A percentile compares a stretch with the other conserved stretches of the same genome.
Evolutionary conservation across 2,113 vertebrate species (phyloP).

Genomic region (Microtus richardsoni): DNA sequence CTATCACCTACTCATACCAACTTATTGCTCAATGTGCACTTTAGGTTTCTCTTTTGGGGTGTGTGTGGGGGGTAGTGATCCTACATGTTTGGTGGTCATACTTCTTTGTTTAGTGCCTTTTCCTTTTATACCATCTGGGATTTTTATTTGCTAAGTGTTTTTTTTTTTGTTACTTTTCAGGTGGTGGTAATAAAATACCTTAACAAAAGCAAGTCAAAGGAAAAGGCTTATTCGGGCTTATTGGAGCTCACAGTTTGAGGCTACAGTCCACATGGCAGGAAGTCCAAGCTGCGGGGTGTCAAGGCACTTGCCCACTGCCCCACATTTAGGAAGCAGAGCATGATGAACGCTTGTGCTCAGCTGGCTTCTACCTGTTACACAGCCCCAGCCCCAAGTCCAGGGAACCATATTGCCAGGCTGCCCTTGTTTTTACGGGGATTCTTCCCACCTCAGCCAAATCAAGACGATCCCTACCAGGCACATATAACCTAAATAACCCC

Average conservation of each 20-base stretch:
- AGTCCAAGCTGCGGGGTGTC: no score
- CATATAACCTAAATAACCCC: neutral
- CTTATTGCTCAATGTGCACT: neutral
- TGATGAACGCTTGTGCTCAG: no score
- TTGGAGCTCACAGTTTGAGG: neutral
- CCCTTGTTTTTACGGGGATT: neutral
- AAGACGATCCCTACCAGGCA: neutral
- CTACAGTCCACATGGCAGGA: no score
- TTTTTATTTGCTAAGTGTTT: neutral
- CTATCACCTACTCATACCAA: neutral
- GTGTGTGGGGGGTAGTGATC: neutral
- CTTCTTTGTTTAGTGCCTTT: neutral
- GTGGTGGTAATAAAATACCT: neutral
- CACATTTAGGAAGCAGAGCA: neutral
- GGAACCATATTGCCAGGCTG: no score
- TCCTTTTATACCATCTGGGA: neutral
- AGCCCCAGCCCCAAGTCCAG: neutral
- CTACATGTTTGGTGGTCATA: neutral
- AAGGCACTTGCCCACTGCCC: neutral
- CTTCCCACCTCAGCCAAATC: neutral
- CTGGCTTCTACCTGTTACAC: neutral
- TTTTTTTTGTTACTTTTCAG: neutral
- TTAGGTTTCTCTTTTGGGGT: neutral
- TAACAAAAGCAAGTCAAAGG: neutral
- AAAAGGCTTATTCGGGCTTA: neutral